phyloP scores from a whole-genome alignment of 2,797 vertebrate species.

The Tamandua tetradactyla region DNA sequence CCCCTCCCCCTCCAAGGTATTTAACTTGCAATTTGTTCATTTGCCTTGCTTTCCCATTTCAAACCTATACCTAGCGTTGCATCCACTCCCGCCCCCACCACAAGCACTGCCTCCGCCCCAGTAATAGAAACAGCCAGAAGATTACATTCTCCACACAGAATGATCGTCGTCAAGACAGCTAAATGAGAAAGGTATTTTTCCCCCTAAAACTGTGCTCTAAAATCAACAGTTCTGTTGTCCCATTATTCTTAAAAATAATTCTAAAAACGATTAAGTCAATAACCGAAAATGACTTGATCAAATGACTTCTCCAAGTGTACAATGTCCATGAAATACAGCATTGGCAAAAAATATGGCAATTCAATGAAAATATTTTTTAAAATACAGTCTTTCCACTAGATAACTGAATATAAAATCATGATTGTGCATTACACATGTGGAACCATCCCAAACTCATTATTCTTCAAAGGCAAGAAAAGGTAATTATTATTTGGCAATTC shows the following conservation, averaged over 20 bases:
- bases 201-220: constrained; percentile 75
- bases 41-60: constrained; percentile 68
- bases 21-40: constrained; percentile 77
- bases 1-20: constrained; percentile 76
- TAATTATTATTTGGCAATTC: constrained; percentile 83
- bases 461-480: constrained; percentile 85
- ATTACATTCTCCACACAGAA: constrained; percentile 63
- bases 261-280: constrained; percentile 78
- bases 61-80: not conserved
- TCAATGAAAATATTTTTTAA: too few relatives aligned
- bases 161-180: constrained; percentile 62
- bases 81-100: not conserved
- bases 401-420: constrained; percentile 74
- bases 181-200: constrained; percentile 54
- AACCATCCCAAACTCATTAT: constrained; percentile 83
- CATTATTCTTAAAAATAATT: constrained; percentile 76
- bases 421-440: constrained; percentile 80
- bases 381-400: constrained; percentile 58
- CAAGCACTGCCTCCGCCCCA: not conserved
- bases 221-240: constrained; percentile 77
- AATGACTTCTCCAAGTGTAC: constrained; percentile 68
- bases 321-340: constrained; percentile 49
- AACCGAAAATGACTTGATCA: constrained; percentile 81
- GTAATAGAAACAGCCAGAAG: constrained; percentile 80
- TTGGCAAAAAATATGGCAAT: constrained; percentile 64